These are phyloP conservation scores for Equus quagga DNA, from an alignment of 2,113 vertebrate species.

Conservation along the genomic window DNA sequence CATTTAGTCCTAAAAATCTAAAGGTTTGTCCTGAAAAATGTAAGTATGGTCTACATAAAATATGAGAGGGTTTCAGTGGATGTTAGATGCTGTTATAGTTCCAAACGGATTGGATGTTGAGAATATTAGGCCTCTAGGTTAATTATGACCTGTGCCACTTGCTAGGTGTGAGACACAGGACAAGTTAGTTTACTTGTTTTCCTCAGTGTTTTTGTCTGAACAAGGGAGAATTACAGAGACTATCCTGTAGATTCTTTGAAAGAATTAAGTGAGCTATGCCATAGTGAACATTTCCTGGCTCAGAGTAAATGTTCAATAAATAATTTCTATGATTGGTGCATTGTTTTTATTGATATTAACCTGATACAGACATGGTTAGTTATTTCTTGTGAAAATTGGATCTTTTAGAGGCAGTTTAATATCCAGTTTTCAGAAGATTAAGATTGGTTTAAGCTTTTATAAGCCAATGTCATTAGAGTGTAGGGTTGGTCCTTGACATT, in stretches of 20 bases:
- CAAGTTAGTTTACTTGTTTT: not conserved
- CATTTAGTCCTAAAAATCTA: not conserved
- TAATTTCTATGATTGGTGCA: not conserved
- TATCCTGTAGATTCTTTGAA: not conserved
- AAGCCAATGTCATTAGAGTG: not conserved
- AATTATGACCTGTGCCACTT: not conserved
- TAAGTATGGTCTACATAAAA: not conserved
- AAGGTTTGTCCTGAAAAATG: not conserved
- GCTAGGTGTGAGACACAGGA: not conserved
- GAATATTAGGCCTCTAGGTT: not conserved
- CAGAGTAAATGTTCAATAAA: not conserved
- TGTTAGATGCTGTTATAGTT: not conserved
- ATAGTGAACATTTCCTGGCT: not conserved
- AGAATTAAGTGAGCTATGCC: not conserved
- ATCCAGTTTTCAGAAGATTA: not conserved
- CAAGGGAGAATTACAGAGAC: not conserved
- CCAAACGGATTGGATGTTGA: not conserved
- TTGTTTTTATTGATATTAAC: not conserved
- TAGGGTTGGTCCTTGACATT: not conserved
- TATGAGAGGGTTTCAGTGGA: not conserved
- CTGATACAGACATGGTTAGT: not conserved
- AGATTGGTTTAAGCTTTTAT: not conserved
- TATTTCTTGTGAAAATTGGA: not conserved
- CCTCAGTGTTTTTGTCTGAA: not conserved
- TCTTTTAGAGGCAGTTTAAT: not conserved